Evolutionary conservation across 2,797 vertebrate genomes (phyloP).

Genomic region (Smutsia temminckii): DNA sequence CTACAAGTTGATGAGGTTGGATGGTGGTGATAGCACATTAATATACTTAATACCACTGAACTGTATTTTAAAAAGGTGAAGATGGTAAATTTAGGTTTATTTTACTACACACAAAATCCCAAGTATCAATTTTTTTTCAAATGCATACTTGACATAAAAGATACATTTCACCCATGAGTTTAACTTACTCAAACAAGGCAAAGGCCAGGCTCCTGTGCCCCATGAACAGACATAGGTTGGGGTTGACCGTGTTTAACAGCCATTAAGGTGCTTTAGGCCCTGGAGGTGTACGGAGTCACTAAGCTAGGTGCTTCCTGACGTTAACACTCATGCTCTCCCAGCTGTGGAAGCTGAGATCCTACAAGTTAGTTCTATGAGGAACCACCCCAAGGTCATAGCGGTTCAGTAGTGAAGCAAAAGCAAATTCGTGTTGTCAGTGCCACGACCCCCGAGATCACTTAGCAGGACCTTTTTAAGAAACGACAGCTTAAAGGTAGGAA

Average conservation of each 20-base stretch:
- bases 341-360: too few species aligned
- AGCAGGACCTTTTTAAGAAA: conserved; percentile 38
- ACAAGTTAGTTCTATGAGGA: not conserved
- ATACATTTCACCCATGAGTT: not conserved
- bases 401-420: not conserved
- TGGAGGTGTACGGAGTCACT: accelerated
- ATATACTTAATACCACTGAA: not conserved
- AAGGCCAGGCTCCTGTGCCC: not conserved
- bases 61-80: not conserved
- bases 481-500: conserved; percentile 79
- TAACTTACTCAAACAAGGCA: not conserved
- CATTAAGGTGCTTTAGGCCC: not conserved
- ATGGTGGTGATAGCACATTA: not conserved
- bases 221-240: not conserved
- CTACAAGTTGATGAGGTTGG: not conserved
- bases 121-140: not conserved
- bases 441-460: not conserved
- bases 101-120: not conserved
- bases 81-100: not conserved
- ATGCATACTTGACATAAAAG: not conserved
- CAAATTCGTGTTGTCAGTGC: not conserved
- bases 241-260: not conserved
- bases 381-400: not conserved
- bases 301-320: not conserved
- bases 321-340: accelerated